phyloP scores from a whole-genome alignment of 2,113 vertebrate species.

The Solenodon paradoxus region DNA sequence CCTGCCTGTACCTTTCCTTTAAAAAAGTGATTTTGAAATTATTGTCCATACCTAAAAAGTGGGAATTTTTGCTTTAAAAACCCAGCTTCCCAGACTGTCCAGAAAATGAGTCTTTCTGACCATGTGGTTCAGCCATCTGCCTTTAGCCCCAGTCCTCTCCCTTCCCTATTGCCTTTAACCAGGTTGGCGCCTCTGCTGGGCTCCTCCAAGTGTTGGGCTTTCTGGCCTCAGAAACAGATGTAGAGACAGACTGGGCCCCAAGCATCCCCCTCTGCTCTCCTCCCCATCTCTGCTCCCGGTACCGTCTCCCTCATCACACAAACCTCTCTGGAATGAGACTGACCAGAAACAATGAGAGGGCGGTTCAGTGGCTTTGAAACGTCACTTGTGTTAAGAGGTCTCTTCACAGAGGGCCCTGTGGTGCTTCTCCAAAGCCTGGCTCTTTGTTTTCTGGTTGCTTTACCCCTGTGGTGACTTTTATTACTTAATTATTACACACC shows the following conservation, averaged over 20 bases:
- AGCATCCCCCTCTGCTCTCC: accelerated
- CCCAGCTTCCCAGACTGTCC: background rate
- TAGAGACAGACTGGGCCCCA: background rate
- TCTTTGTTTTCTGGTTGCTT: slow-evolving; percentile 74
- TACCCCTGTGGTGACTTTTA: slow-evolving; percentile 93
- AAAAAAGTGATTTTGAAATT: background rate
- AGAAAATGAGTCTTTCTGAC: background rate
- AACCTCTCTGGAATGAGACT: accelerated
- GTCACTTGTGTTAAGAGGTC: background rate
- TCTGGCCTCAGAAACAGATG: background rate
- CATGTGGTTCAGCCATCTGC: accelerated
- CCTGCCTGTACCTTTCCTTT: no score
- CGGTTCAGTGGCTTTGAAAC: background rate
- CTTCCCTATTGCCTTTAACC: background rate
- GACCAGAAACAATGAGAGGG: background rate
- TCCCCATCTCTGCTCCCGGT: background rate
- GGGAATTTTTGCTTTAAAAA: background rate
- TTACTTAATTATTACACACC: slow-evolving; percentile 96
- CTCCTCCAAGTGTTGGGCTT: background rate
- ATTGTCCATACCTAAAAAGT: background rate
- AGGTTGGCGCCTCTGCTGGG: no score
- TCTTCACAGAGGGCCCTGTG: background rate
- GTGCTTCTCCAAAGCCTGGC: slow-evolving; percentile 81
- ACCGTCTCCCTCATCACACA: accelerated
- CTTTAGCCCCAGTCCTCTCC: background rate